Conservation (phyloP, 2,113 vertebrate species). For the Pipra filicauda region DNA sequence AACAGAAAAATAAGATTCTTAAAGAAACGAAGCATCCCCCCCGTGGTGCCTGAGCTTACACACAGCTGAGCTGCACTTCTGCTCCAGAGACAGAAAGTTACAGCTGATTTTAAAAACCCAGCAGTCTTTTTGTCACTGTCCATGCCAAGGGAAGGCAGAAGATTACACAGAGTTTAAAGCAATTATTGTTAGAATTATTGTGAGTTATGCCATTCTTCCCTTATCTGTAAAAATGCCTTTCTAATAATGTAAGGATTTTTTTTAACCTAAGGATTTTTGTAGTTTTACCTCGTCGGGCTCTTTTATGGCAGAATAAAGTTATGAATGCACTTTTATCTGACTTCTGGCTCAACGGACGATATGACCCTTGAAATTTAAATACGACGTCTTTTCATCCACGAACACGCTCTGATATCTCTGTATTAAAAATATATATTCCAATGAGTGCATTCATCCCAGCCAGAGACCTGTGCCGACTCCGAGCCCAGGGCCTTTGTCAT, state of each 20-base stretch:
- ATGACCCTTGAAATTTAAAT: constrained; percentile 53
- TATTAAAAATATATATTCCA: not conserved
- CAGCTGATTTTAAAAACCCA: not conserved
- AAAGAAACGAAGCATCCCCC: constrained; percentile 24
- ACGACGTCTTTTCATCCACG: constrained; percentile 14
- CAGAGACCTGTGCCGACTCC: not conserved
- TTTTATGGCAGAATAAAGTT: constrained; percentile 31
- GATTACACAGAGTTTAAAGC: not conserved
- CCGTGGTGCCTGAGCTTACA: not conserved
- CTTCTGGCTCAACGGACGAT: not conserved
- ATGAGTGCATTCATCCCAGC: not conserved
- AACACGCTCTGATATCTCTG: not conserved
- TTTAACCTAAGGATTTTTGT: not conserved
- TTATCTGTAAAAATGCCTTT: constrained; percentile 10
- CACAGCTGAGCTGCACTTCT: not conserved
- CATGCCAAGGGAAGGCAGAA: not conserved
- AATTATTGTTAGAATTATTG: not conserved
- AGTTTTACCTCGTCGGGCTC: not conserved
- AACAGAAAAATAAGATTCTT: constrained; percentile 34
- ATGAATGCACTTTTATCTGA: constrained; percentile 21
- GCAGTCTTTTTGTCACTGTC: not conserved
- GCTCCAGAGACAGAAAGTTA: not conserved
- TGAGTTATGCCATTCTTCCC: not conserved
- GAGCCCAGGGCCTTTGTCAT: not conserved
- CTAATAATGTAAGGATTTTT: not conserved